These are phyloP conservation scores for Holothuria leucospilota DNA, from an alignment of 53 echinoderm and acorn worm genomes.

Conservation along the genomic window DNA sequence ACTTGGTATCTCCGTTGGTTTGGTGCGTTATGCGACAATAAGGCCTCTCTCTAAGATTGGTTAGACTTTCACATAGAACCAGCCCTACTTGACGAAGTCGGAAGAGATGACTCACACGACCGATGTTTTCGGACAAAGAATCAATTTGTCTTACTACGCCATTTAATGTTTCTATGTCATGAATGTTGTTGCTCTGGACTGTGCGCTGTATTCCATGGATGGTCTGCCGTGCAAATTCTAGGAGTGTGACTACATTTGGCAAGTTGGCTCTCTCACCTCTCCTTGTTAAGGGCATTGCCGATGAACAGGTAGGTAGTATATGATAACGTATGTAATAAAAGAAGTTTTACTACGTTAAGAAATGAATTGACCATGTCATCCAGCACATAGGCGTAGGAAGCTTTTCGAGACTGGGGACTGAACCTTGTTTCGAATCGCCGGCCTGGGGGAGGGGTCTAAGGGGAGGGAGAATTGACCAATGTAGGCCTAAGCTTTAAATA, in stretches of 20 bases:
- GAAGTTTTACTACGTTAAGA: no score
- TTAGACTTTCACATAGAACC: neutral
- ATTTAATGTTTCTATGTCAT: neutral
- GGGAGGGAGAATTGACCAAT: no score
- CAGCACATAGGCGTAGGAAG: no score
- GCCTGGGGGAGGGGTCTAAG: no score
- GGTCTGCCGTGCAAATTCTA: neutral
- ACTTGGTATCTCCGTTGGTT: neutral
- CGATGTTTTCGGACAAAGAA: constrained; percentile 2
- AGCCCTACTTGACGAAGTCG: neutral
- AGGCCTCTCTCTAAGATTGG: neutral
- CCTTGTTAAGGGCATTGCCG: neutral
- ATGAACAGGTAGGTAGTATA: neutral
- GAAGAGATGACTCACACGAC: constrained; percentile 18
- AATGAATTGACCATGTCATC: no score
- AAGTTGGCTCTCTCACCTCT: constrained; percentile 24
- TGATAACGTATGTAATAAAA: no score
- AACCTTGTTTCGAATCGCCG: no score
- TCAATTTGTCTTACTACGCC: neutral
- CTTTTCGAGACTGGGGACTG: no score
- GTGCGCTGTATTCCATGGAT: neutral
- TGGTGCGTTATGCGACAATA: neutral
- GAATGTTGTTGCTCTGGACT: neutral
- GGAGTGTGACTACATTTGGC: neutral
- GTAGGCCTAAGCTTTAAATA: no score